phyloP scores from a whole-genome alignment of 2,797 vertebrate genomes.

The Acanthopagrus latus region DNA sequence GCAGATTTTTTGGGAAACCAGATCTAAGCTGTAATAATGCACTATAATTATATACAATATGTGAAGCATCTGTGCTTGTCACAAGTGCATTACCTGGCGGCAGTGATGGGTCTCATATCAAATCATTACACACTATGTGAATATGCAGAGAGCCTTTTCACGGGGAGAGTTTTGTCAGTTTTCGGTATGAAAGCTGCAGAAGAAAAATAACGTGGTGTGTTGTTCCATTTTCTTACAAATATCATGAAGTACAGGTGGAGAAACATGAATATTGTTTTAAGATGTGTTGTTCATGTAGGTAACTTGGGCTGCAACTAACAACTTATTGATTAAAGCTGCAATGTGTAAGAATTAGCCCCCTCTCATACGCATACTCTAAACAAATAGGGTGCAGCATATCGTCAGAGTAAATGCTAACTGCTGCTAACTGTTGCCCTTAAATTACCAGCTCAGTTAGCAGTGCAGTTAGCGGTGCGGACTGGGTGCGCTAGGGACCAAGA shows the following conservation, averaged over 20 bases:
- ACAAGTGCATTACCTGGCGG: slow-evolving; percentile 27
- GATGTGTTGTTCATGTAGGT: slow-evolving; percentile 3
- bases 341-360: too few species aligned
- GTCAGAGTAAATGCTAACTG: too few species aligned
- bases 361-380: too few species aligned
- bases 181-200: not conserved
- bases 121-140: slow-evolving; percentile 19
- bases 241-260: slow-evolving; percentile 5
- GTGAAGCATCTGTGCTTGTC: slow-evolving; percentile 47
- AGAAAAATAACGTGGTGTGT: not conserved
- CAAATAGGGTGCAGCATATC: too few species aligned
- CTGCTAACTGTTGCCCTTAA: too few species aligned
- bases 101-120: slow-evolving; percentile 16
- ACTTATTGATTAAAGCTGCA: too few species aligned
- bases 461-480: too few species aligned
- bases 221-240: slow-evolving; percentile 12
- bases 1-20: slow-evolving; percentile 55
- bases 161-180: slow-evolving; percentile 9
- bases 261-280: slow-evolving; percentile 27
- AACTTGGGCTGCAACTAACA: not conserved
- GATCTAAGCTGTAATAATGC: slow-evolving; percentile 69
- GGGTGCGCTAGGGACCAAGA: too few species aligned
- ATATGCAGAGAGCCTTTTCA: slow-evolving; percentile 39
- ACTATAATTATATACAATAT: slow-evolving; percentile 60
- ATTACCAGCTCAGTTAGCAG: too few species aligned